Conservation (phyloP, 2,113 vertebrate genomes). For the Ochotona princeps region DNA sequence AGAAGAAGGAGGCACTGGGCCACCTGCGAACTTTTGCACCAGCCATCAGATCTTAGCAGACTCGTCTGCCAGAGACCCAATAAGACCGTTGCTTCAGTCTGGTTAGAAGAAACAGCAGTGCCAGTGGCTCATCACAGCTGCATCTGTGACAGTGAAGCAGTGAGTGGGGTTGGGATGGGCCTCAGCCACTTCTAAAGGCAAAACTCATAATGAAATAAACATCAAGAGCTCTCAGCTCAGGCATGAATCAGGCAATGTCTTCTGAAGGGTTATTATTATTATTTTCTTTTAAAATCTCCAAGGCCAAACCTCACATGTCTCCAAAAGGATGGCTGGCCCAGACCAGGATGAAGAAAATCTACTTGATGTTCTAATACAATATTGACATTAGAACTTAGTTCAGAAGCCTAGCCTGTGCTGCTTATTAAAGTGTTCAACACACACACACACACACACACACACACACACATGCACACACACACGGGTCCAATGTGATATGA, state of each 20-base stretch:
- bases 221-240: not conserved
- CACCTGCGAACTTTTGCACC: not conserved
- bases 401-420: not conserved
- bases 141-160: not conserved
- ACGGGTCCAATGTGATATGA: too few species aligned
- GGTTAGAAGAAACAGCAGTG: not conserved
- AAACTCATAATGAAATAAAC: not conserved
- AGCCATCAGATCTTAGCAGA: slow-evolving; percentile 14
- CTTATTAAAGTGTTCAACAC: not conserved
- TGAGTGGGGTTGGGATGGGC: not conserved
- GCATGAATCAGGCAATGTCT: not conserved
- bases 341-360: not conserved
- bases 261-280: not conserved
- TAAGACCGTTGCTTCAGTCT: not conserved
- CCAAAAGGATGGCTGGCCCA: not conserved
- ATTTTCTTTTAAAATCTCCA: not conserved
- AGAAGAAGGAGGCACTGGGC: not conserved
- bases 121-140: not conserved
- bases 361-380: not conserved
- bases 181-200: not conserved
- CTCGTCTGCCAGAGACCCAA: not conserved
- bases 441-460: too few species aligned
- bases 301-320: not conserved
- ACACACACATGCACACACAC: too few species aligned
- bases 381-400: not conserved